Percentiles rank a stretch among this genome's conserved stretches.
Conservation (phyloP, 1,140 invertebrate genomes). For the Drosophila arawakana region DNA sequence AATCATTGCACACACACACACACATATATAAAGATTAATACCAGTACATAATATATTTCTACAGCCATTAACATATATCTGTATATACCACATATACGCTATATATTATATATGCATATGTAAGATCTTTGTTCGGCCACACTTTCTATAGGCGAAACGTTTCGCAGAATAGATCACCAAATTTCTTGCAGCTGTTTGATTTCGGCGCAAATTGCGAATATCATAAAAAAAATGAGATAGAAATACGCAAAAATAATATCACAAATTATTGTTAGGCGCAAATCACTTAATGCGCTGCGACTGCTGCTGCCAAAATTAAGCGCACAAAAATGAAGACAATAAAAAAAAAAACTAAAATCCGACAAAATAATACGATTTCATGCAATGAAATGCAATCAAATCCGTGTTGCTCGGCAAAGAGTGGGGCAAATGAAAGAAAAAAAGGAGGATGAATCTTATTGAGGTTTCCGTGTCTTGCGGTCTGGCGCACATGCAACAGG, state of each 20-base stretch:
- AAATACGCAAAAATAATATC: constrained; percentile 29
- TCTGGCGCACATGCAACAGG: constrained; percentile 58
- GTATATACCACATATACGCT: constrained; percentile 44
- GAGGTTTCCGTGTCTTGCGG: constrained; percentile 77
- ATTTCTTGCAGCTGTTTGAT: constrained; percentile 78
- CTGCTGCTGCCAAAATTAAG: constrained; percentile 39
- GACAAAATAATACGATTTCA: constrained; percentile 10
- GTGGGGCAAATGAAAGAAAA: neutral
- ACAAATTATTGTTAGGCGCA: constrained; percentile 72
- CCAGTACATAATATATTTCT: constrained; percentile 6
- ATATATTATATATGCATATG: constrained; percentile 32
- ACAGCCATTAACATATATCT: constrained; percentile 13
- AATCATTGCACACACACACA: constrained; percentile 50
- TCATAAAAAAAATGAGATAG: constrained; percentile 46
- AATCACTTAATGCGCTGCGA: constrained; percentile 72
- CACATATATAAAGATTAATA: constrained; percentile 27
- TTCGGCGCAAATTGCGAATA: constrained; percentile 76
- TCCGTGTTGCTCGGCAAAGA: constrained; percentile 52
- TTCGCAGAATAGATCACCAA: constrained; percentile 52
- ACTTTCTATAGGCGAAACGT: constrained; percentile 67
- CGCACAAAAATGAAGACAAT: neutral
- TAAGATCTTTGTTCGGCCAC: constrained; percentile 51
- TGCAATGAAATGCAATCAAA: constrained; percentile 74
- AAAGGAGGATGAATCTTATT: constrained; percentile 56
- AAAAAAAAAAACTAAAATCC: constrained; percentile 7